Evolutionary conservation across 2,888 invertebrate genomes (phyloP).

Genomic region (Megastigmus dorsalis): DNA sequence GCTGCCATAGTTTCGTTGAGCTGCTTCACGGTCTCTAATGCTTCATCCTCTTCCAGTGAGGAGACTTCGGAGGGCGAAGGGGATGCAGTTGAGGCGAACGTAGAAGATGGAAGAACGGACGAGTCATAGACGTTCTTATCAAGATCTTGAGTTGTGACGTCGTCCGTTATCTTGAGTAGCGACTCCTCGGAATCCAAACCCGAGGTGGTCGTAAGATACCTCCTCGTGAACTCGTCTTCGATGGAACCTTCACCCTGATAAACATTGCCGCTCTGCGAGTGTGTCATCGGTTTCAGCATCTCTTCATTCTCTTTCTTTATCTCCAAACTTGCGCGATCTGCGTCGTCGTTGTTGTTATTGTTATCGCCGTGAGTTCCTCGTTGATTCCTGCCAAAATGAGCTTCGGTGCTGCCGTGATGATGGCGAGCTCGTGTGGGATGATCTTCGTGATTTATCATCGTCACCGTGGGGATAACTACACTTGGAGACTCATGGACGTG

Average conservation of each 20-base stretch:
- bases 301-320: constrained; percentile 41
- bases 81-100: not conserved
- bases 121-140: not conserved
- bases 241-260: constrained; percentile 19
- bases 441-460: constrained; percentile 35
- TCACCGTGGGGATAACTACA: constrained; percentile 34
- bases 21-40: not conserved
- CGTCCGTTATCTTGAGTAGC: constrained; percentile 16
- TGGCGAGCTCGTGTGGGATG: constrained; percentile 31
- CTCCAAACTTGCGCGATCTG: constrained; percentile 21
- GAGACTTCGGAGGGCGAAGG: not conserved
- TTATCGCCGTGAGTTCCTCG: constrained; percentile 36
- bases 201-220: not conserved
- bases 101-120: not conserved
- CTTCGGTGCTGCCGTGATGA: constrained; percentile 36
- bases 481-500: no score
- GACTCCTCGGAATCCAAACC: not conserved
- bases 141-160: constrained; percentile 18
- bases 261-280: constrained; percentile 27
- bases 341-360: no score
- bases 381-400: constrained; percentile 53
- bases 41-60: not conserved
- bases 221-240: constrained; percentile 50
- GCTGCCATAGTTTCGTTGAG: not conserved
- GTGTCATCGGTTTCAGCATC: constrained; percentile 18